Conservation (phyloP, 2,113 vertebrate species). For the Pangasianodon hypophthalmus region DNA sequence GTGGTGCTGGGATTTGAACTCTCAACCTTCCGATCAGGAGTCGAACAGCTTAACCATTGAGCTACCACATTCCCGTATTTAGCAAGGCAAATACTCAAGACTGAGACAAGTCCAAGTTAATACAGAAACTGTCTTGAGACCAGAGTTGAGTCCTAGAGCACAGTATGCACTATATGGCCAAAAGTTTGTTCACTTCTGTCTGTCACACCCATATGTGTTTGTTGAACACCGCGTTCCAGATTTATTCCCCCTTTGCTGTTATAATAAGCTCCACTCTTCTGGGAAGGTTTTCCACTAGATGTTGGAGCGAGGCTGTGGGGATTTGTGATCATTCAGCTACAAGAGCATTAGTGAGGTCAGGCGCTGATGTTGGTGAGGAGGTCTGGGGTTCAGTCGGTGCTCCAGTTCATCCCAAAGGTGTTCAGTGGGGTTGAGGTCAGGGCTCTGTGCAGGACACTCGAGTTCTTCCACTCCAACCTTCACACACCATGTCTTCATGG, state of each 20-base stretch:
- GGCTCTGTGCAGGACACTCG: not conserved
- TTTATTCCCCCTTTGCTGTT: not conserved
- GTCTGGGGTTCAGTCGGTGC: too few species aligned
- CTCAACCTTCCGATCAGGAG: too few species aligned
- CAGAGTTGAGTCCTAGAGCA: too few species aligned
- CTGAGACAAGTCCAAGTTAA: not conserved
- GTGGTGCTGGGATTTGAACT: too few species aligned
- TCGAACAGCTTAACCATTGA: too few species aligned
- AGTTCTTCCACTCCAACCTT: not conserved
- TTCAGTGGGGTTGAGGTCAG: not conserved
- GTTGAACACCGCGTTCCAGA: not conserved
- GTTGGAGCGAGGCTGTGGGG: not conserved
- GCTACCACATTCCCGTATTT: too few species aligned
- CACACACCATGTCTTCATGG: not conserved
- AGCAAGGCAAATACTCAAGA: not conserved
- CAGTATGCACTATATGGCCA: not conserved
- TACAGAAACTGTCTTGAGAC: too few species aligned
- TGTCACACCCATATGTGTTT: not conserved
- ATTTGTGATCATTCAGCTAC: not conserved
- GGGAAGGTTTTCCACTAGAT: not conserved
- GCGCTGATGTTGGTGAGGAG: not conserved
- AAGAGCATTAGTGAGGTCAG: not conserved
- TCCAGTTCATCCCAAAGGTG: not conserved
- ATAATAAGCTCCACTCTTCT: not conserved
- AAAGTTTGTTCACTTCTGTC: not conserved